Base-by-base conservation (phyloP, 1,140 invertebrate species). In the Dendroctonus ponderosae region DNA sequence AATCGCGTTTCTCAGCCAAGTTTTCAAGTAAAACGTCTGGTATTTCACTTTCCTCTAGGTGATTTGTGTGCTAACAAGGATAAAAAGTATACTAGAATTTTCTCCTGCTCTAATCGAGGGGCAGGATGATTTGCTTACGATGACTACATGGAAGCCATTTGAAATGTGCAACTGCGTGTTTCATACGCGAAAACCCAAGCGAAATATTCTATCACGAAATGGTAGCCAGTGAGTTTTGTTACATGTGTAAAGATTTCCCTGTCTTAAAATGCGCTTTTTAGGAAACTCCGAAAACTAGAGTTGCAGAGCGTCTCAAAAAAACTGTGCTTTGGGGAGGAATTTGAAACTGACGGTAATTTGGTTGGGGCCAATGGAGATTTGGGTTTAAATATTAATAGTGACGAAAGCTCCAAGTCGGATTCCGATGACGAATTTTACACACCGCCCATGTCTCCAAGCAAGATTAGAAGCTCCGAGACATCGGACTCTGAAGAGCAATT, bases 81-180 rank as follows among this genome's bases (percentile, higher is more conserved):
- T 64, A 53, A 59, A 67, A 64, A 8, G 5, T 9, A 44, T 14
- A n/a, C 40, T 62, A 37, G 46, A 66, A 49, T 43, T 40, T 37
- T 7, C 12, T 3, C 8, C 6, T 14, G 7, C 9, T 38, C 9
- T 42, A 6, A 8, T 14, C 14, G 66, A 67, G 9, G n/a, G 12
- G 2, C 85, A 87, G 58, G 77, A 76, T 2, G 79, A 84, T 12
- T 73, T 79, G 0, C 78, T 80, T 56, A 77, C n/a, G n/a, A n/a
- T n/a, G n/a, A n/a, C n/a, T n/a, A n/a, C 82, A 43, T 88, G 86
- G 86, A 60, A 73, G 8, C 57, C 74, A 60, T 77, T 80, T 52
- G 69, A 73, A 11, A 65, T 71, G 9, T 84, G 82, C 63, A 66
- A 67, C 43, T 84, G 82, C 62, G 65, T 76, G 5, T 82, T 80